Evolutionary conservation across 1,140 invertebrate species (phyloP).

Genomic region (Campodea augens): DNA sequence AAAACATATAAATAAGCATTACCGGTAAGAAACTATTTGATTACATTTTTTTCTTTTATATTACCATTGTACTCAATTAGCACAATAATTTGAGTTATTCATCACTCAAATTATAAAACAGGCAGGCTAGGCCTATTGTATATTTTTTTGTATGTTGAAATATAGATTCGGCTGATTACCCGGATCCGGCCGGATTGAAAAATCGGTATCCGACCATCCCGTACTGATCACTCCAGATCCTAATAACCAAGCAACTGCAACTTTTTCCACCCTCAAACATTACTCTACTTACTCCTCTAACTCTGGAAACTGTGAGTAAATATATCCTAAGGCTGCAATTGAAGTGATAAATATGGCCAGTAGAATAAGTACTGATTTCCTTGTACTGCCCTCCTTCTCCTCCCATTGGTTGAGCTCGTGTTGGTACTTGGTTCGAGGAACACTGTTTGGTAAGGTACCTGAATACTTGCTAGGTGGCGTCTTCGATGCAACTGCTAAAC

Average conservation of each 20-base stretch:
- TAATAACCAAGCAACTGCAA: not conserved
- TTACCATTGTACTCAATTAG: too few species aligned
- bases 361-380: slow-evolving; percentile 19
- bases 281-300: slow-evolving; percentile 49
- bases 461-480: too few species aligned
- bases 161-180: not conserved
- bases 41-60: too few species aligned
- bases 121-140: slow-evolving; percentile 2
- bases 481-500: too few species aligned
- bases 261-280: not conserved
- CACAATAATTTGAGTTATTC: too few species aligned
- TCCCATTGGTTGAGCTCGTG: too few species aligned
- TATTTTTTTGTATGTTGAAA: not conserved
- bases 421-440: too few species aligned
- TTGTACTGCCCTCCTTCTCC: too few species aligned
- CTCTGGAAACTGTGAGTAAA: slow-evolving; percentile 60
- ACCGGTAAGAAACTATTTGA: too few species aligned
- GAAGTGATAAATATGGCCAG: slow-evolving; percentile 39
- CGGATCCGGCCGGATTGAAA: not conserved
- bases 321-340: slow-evolving; percentile 35
- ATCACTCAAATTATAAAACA: not conserved
- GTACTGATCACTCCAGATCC: too few species aligned
- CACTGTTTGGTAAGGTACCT: too few species aligned
- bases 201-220: not conserved
- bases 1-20: too few species aligned